phyloP scores from a whole-genome alignment of 1,140 invertebrate genomes.

The Bradysia coprophila region DNA sequence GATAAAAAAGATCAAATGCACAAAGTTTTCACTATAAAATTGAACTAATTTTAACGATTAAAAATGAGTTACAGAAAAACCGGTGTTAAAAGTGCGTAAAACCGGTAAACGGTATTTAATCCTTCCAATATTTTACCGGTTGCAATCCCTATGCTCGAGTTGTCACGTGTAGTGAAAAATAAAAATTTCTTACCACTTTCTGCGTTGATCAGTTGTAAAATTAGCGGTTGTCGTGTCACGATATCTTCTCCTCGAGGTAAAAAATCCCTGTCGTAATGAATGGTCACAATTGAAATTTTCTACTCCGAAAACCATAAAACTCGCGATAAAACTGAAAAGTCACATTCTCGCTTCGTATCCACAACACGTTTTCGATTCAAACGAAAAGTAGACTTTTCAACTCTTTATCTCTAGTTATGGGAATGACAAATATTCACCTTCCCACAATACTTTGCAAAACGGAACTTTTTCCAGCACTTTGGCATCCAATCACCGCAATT shows the following conservation, averaged over 20 bases:
- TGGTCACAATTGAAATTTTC: neutral
- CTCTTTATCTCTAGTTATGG: neutral
- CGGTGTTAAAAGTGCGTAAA: too few species aligned
- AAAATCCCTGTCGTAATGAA: constrained; percentile 64
- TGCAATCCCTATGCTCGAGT: too few species aligned
- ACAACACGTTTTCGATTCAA: neutral
- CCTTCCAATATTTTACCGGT: too few species aligned
- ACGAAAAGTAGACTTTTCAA: neutral
- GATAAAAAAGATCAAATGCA: neutral
- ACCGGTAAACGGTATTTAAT: too few species aligned
- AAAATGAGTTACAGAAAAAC: too few species aligned
- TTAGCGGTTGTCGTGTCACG: constrained; percentile 84
- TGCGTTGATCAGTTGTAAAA: constrained; percentile 87
- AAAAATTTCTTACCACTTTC: constrained; percentile 49
- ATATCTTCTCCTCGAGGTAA: constrained; percentile 92
- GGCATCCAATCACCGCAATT: constrained; percentile 91
- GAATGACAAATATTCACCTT: constrained; percentile 37
- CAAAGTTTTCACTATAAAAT: neutral
- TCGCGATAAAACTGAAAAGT: neutral
- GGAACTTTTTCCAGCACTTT: constrained; percentile 99
- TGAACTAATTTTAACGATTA: neutral
- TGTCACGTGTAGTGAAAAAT: too few species aligned
- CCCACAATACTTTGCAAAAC: constrained; percentile 98
- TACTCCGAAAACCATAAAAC: neutral
- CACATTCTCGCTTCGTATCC: neutral